phyloP scores from a whole-genome alignment of 2,888 invertebrate genomes.

The Napeogenes sylphis region DNA sequence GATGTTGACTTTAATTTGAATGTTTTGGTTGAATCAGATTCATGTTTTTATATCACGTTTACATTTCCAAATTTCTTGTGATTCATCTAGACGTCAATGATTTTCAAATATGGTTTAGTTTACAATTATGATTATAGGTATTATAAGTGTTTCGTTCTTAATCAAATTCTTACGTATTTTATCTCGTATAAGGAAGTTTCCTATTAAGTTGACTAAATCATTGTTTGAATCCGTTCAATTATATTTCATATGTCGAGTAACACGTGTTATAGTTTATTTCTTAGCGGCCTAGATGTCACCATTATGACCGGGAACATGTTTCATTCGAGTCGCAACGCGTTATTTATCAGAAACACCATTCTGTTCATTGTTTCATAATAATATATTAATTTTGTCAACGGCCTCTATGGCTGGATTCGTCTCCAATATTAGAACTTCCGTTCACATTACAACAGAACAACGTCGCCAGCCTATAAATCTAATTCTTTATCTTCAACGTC shows the following conservation, averaged over 20 bases:
- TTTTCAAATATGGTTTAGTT: no score
- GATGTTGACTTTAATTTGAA: slow-evolving; percentile 9
- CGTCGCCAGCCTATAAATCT: slow-evolving; percentile 44
- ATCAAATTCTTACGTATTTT: no score
- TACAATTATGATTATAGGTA: no score
- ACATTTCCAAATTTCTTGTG: slow-evolving; percentile 10
- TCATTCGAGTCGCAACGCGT: slow-evolving; percentile 56
- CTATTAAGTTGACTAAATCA: no score
- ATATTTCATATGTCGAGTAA: slow-evolving; percentile 39
- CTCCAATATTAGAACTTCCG: slow-evolving; percentile 73
- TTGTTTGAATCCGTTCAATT: slow-evolving; percentile 20
- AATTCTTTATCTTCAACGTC: slow-evolving; percentile 39
- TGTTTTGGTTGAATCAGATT: slow-evolving; percentile 5
- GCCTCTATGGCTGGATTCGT: slow-evolving; percentile 49
- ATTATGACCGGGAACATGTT: slow-evolving; percentile 55
- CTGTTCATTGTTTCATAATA: slow-evolving; percentile 75
- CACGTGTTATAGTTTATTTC: slow-evolving; percentile 40
- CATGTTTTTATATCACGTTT: no score
- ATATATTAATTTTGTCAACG: slow-evolving; percentile 75
- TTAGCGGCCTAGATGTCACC: slow-evolving; percentile 43
- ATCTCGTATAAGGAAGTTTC: no score
- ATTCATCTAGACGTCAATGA: slow-evolving; percentile 6
- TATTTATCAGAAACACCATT: slow-evolving; percentile 65
- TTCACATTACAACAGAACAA: slow-evolving; percentile 48
- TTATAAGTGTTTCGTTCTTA: no score